Percentiles rank a stretch among this genome's conserved stretches.
phyloP scores from a whole-genome alignment of 1,140 invertebrate species.

The Andricus grossulariae region DNA sequence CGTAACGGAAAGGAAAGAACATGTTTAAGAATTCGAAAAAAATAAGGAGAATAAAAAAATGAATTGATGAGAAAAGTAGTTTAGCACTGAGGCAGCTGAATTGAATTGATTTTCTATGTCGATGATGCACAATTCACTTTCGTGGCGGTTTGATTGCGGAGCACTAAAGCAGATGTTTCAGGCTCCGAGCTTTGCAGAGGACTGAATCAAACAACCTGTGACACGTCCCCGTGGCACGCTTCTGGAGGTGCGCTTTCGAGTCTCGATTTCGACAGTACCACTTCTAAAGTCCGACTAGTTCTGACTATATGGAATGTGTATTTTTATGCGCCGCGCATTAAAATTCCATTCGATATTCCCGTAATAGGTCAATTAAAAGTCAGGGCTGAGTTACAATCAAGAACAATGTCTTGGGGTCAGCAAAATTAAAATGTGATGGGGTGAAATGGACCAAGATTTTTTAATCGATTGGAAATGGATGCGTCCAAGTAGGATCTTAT shows the following conservation, averaged over 20 bases:
- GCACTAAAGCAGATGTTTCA: not conserved
- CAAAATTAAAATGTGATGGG: not conserved
- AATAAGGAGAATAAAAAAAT: not conserved
- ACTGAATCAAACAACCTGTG: slow-evolving; percentile 49
- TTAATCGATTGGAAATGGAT: slow-evolving; percentile 27
- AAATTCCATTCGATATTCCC: slow-evolving; percentile 45
- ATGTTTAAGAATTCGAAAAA: too few relatives aligned
- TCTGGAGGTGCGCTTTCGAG: slow-evolving; percentile 36
- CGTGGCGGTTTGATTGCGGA: not conserved
- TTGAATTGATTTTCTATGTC: not conserved
- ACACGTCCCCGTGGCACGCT: slow-evolving; percentile 38
- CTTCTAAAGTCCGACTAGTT: slow-evolving; percentile 50
- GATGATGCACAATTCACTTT: not conserved
- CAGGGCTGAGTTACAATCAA: slow-evolving; percentile 33
- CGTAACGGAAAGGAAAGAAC: too few relatives aligned
- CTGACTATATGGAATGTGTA: slow-evolving; percentile 22
- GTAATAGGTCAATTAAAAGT: slow-evolving; percentile 43
- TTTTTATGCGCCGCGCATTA: slow-evolving; percentile 53
- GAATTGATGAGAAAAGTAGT: not conserved
- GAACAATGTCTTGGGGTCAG: slow-evolving; percentile 23
- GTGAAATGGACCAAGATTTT: not conserved
- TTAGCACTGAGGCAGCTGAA: not conserved
- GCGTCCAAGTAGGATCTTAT: slow-evolving; percentile 31
- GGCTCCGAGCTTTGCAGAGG: slow-evolving; percentile 19
- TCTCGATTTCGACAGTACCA: slow-evolving; percentile 46